These are phyloP conservation scores for Melanotaenia duboulayi DNA, from an alignment of 2,113 vertebrate genomes.

Conservation along the genomic window DNA sequence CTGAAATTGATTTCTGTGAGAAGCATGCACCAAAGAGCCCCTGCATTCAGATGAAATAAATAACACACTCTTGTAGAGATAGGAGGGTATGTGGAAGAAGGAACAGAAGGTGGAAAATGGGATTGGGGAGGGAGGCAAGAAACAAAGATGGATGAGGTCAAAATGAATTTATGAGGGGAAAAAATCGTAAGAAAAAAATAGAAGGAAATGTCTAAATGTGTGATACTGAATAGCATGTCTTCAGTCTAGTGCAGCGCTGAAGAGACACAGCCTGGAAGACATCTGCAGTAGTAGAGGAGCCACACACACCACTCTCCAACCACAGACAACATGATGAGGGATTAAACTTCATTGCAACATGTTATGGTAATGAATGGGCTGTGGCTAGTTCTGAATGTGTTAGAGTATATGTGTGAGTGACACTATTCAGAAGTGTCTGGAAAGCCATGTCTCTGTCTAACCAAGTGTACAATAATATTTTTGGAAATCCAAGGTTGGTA, in stretches of 20 bases:
- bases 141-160: constrained; percentile 66
- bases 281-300: constrained; percentile 68
- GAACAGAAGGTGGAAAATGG: constrained; percentile 56
- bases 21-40: constrained; percentile 74
- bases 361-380: constrained; percentile 78
- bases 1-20: constrained; percentile 83
- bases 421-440: constrained; percentile 54
- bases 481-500: constrained; percentile 9
- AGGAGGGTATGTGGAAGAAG: constrained; percentile 43
- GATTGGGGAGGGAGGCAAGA: constrained; percentile 45
- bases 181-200: constrained; percentile 25
- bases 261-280: constrained; percentile 62
- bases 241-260: constrained; percentile 30
- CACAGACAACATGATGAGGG: constrained; percentile 78
- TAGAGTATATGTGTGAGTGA: constrained; percentile 61
- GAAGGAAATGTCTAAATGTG: constrained; percentile 41
- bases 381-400: constrained; percentile 70
- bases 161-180: constrained; percentile 54
- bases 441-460: constrained; percentile 32
- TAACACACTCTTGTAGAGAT: constrained; percentile 71
- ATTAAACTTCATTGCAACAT: constrained; percentile 77
- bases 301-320: constrained; percentile 63
- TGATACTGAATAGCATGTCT: constrained; percentile 37
- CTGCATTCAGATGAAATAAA: constrained; percentile 82
- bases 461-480: constrained; percentile 37